Percentiles rank a stretch among this genome's conserved stretches.
Evolutionary conservation across 2,113 vertebrate genomes (phyloP).

Genomic region (Furnarius figulus): DNA sequence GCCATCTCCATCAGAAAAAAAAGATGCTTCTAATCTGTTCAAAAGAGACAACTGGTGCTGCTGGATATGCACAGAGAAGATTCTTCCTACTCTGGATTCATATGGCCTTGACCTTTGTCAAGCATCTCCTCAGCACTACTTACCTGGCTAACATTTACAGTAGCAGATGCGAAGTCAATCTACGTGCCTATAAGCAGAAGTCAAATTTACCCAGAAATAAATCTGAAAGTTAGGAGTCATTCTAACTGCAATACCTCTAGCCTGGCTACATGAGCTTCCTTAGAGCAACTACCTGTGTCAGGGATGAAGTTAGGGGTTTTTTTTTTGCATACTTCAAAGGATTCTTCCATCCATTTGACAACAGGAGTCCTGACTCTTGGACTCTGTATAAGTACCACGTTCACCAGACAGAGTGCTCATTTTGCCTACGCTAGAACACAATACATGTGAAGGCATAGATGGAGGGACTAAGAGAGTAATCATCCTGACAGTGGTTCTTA

Average conservation of each 20-base stretch:
- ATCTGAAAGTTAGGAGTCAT: neutral
- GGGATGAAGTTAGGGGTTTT: accelerated
- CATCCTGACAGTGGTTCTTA: neutral
- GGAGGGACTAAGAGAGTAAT: neutral
- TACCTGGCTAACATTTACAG: neutral
- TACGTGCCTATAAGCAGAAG: neutral
- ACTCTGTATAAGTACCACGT: neutral
- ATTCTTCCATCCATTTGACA: neutral
- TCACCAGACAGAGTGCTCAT: neutral
- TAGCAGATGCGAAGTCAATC: neutral
- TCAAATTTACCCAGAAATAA: neutral
- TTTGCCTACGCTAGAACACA: neutral
- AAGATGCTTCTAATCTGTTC: neutral
- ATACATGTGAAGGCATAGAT: accelerated
- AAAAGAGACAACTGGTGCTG: neutral
- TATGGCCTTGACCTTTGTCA: neutral
- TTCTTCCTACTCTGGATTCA: neutral
- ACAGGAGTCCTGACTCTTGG: neutral
- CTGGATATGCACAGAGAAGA: neutral
- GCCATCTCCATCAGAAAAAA: neutral
- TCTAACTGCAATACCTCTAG: neutral
- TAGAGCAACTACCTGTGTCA: neutral
- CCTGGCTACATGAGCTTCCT: neutral
- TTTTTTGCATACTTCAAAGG: neutral
- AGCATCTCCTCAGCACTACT: neutral